A percentile compares a stretch with the other conserved stretches of the same genome.
Conservation (phyloP, 2,113 vertebrate species). For the Mormyrus lacerda region DNA sequence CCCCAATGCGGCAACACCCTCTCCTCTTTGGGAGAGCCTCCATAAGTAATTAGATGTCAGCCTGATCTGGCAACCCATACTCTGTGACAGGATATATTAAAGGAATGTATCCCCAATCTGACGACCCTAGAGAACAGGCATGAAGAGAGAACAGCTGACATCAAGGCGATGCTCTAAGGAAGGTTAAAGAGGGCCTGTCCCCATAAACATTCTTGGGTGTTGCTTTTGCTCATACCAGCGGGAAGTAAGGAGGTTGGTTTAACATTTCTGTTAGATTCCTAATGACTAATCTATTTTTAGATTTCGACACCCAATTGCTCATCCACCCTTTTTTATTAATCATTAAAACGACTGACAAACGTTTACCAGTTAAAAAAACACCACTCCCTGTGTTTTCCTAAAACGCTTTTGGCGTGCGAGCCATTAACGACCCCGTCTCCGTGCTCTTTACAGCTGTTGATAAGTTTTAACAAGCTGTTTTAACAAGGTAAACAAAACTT, state of each 20-base stretch:
- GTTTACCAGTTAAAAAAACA: background rate
- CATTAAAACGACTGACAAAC: background rate
- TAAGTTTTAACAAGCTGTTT: background rate
- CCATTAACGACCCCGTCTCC: background rate
- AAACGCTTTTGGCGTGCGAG: background rate
- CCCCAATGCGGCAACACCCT: background rate
- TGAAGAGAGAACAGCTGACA: background rate
- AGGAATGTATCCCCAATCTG: background rate
- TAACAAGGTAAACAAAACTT: background rate
- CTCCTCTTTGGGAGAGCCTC: background rate
- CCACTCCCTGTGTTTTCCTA: background rate
- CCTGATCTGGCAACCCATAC: background rate
- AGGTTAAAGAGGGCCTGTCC: background rate
- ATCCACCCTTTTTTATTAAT: slow-evolving; percentile 1
- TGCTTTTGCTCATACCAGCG: background rate
- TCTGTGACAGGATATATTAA: background rate
- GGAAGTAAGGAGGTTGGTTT: background rate
- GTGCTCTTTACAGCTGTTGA: background rate
- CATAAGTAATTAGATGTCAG: background rate
- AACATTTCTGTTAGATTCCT: background rate
- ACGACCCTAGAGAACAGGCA: background rate
- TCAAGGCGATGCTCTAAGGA: background rate
- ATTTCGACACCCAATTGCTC: background rate
- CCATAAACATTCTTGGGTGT: background rate
- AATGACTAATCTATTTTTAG: slow-evolving; percentile 4